Evolutionary conservation across 1,140 invertebrate genomes (phyloP).

Genomic region (Lepidurus arcticus): DNA sequence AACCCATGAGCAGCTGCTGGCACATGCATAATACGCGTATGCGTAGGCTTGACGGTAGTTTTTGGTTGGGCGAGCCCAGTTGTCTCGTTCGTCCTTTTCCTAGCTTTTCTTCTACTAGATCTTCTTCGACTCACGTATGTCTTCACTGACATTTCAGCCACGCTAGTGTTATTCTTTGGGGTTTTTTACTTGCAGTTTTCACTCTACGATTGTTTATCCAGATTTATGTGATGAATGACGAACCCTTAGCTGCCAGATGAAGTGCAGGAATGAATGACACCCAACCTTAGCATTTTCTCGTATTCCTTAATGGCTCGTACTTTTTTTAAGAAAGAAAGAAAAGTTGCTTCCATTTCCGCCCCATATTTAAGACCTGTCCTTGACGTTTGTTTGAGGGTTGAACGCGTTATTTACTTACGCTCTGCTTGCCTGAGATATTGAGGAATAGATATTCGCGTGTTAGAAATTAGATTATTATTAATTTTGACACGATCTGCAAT

Average conservation of each 20-base stretch:
- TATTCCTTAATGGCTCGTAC: not conserved
- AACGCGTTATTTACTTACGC: too few species aligned
- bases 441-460: too few species aligned
- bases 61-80: not conserved
- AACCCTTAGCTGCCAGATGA: not conserved
- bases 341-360: too few species aligned
- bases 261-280: not conserved
- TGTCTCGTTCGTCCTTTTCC: not conserved
- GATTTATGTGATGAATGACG: constrained; percentile 3
- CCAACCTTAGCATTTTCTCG: not conserved
- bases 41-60: not conserved
- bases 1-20: constrained; percentile 7
- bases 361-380: too few species aligned
- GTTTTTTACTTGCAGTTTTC: not conserved
- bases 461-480: too few species aligned
- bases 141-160: not conserved
- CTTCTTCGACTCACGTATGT: not conserved
- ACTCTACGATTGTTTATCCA: not conserved
- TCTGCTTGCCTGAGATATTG: too few species aligned
- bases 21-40: not conserved
- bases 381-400: too few species aligned
- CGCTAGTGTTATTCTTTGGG: not conserved
- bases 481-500: too few species aligned
- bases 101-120: not conserved
- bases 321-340: not conserved